A percentile compares a stretch with the other conserved stretches of the same genome.
These are phyloP conservation scores for Parapsyche elsis DNA, from an alignment of 1,140 invertebrate species.

Conservation along the genomic window DNA sequence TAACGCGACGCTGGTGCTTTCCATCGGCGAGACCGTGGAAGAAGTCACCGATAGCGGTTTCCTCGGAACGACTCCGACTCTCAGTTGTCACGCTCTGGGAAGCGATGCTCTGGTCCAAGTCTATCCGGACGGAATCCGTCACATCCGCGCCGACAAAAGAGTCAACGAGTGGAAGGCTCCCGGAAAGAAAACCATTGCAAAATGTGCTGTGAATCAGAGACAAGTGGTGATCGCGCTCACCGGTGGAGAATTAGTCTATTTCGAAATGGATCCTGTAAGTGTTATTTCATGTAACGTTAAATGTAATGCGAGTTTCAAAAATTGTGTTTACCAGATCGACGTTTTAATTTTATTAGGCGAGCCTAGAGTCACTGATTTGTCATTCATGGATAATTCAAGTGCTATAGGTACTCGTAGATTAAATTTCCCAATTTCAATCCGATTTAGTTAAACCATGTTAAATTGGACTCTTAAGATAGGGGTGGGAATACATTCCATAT, in stretches of 20 bases:
- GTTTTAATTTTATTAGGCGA: slow-evolving; percentile 38
- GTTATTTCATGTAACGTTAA: neutral
- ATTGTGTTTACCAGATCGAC: too few species aligned
- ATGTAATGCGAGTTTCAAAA: neutral
- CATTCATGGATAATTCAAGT: slow-evolving; percentile 46
- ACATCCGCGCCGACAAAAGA: slow-evolving; percentile 96
- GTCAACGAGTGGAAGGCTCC: slow-evolving; percentile 99
- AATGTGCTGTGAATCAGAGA: slow-evolving; percentile 98
- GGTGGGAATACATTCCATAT: slow-evolving; percentile 43
- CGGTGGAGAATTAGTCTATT: slow-evolving; percentile 98
- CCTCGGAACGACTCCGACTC: slow-evolving; percentile 96
- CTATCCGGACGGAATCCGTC: slow-evolving; percentile 98
- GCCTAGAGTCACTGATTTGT: slow-evolving; percentile 55
- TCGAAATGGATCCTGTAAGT: slow-evolving; percentile 99
- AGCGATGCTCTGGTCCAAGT: slow-evolving; percentile 98
- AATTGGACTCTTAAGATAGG: slow-evolving; percentile 33
- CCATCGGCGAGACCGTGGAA: slow-evolving; percentile 99
- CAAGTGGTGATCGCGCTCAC: slow-evolving; percentile 98
- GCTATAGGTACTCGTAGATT: slow-evolving; percentile 53
- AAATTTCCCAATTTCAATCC: slow-evolving; percentile 45
- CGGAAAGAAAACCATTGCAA: slow-evolving; percentile 95
- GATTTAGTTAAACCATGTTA: slow-evolving; percentile 30
- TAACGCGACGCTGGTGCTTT: slow-evolving; percentile 98
- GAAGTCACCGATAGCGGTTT: slow-evolving; percentile 99
- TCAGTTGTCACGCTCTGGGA: slow-evolving; percentile 96